Base-by-base conservation (phyloP, 2,888 invertebrate species). In the Platycnemis pennipes region DNA sequence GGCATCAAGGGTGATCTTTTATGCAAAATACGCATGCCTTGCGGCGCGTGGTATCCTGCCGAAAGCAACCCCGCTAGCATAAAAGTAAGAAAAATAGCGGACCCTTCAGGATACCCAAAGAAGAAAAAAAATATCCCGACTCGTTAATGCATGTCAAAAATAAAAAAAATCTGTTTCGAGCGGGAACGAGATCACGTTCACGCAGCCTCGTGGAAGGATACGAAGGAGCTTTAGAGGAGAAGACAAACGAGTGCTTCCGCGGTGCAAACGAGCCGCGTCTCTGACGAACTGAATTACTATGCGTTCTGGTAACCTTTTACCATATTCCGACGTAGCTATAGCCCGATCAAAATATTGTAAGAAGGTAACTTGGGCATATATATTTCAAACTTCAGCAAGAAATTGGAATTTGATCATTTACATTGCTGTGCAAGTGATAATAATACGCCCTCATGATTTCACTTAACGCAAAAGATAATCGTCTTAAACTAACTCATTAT, bases 41-140 rank as follows among this genome's bases (percentile, higher is more conserved):
- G 13, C 63, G 0, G 37, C 91, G 44, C 19, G 63, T 91, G n/a
- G 91, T 91, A 91, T 91, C 91, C 91, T 91, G 63, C 91, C 44
- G 63, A 91, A 91, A 63, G 91, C 91, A 91, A 91, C 91, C 91
- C 91, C 44, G 44, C 91, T 44, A 63, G 63, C 91, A 44, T 44
- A 44, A 91, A 31, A 19, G 91, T 63, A 63, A 63, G 56, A 69
- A 91, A 91, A 91, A 91, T 91, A 63, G 91, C 91, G 63, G 42
- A 91, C 91, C 45, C 91, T 69, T 91, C 91, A 91, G 91, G 91
- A 91, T 91, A 91, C 91, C 44, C 26, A 7, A 91, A 63, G 44
- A 69, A 13, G 26, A 91, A 91, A 87, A 87, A 91, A 91, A 63
- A 7, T 63, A 19, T 13, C 11, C 1, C 26, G 13, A 37, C 4